Conservation (phyloP, 2,113 vertebrate species). For the Clarias magur region DNA sequence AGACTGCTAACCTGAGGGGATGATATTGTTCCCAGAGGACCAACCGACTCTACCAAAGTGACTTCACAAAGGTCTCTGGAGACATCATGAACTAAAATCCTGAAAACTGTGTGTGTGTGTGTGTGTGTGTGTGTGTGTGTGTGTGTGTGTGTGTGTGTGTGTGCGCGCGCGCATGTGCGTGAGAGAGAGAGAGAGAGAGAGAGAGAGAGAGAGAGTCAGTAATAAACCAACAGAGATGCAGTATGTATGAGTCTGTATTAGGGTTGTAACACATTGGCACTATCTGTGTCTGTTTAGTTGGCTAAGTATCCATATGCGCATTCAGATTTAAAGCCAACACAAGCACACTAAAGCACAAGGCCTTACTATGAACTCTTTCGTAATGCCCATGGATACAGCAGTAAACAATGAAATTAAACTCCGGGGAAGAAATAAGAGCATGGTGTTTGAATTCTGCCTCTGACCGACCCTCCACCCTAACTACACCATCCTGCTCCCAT, state of each 20-base stretch:
- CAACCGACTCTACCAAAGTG: slow-evolving; percentile 32
- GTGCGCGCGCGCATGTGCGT: not conserved
- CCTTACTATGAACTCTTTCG: not conserved
- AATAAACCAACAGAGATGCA: not conserved
- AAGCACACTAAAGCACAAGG: not conserved
- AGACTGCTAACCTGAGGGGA: slow-evolving; percentile 2
- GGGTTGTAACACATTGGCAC: slow-evolving; percentile 11
- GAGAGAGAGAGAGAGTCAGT: not conserved
- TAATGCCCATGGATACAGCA: too few relatives aligned
- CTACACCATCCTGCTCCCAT: not conserved
- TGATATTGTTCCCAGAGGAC: slow-evolving; percentile 30
- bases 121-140: not conserved
- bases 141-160: not conserved
- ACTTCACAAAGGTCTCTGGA: slow-evolving; percentile 32
- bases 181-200: not conserved
- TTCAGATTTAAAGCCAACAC: not conserved
- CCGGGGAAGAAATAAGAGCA: not conserved
- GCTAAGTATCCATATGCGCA: not conserved
- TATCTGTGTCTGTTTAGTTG: not conserved
- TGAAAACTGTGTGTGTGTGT: not conserved
- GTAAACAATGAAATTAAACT: too few relatives aligned
- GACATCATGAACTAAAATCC: slow-evolving; percentile 32
- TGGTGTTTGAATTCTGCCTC: not conserved
- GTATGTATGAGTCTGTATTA: not conserved
- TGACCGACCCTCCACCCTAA: not conserved